Base-by-base conservation (phyloP, 2,888 invertebrate genomes). In the Oscheius onirici region DNA sequence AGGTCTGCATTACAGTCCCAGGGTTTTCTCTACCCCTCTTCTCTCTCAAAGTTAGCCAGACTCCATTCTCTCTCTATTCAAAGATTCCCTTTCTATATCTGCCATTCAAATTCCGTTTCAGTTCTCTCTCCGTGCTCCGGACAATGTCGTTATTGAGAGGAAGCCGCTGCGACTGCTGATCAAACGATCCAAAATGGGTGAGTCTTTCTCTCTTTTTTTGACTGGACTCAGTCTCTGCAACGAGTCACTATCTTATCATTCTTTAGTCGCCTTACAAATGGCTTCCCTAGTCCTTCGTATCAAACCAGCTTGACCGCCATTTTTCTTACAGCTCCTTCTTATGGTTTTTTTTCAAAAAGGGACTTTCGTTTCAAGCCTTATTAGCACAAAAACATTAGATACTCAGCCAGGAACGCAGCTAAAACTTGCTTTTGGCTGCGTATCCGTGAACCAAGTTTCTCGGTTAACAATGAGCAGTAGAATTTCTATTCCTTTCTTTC, bases 131-230 rank as follows among this genome's bases (percentile, higher is more conserved):
- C n/a, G n/a, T n/a, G n/a, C n/a, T n/a, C n/a, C 49, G 63, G 46
- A 49, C 26, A 46, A 46, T 28, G 28, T 58, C 34, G 63, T 49
- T 63, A 63, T 63, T 63, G 63, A 63, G 49, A 28, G 41, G 58
- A 41, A 49, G 46, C 63, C 49, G 63, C 49, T n/a, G 63, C 46
- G 20, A 26, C 61, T 61, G 61, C 63, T 63, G 63, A 63, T 63
- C 63, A 63, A 63, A 63, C 63, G 63, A 34, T 34, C 34, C 34
- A 8, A 41, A 58, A 63, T 63, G 63, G 63, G 63, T 63, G 63
- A 63, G 63, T 63, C 63, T 11, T 13, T 63, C 24, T 63, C 46
- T 63, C 49, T n/a, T 63, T 63, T 63, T 63, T 34, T 41, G 1
- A 44, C 44, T 17, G 13, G 24, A 55, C 13, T 26, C 10, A 15